These are phyloP conservation scores for Lamproptera curius DNA, from an alignment of 2,888 invertebrate species.

Conservation along the genomic window DNA sequence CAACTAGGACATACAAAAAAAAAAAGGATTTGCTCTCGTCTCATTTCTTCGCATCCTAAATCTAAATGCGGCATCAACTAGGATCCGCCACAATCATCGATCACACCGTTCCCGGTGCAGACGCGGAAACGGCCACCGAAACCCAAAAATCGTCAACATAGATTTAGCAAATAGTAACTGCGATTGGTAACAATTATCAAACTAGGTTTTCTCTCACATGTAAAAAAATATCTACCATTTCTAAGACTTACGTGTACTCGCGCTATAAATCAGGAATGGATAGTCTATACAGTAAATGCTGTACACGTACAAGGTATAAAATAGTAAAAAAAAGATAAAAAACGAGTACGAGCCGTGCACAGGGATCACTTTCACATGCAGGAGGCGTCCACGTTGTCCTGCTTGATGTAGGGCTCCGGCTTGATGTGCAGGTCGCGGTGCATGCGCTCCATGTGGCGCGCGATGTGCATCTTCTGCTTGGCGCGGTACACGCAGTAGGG, in stretches of 20 bases:
- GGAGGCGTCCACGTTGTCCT: conserved; percentile 72
- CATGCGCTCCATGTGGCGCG: conserved; percentile 90
- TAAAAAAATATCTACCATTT: conserved; percentile 27
- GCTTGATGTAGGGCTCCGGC: conserved; percentile 69
- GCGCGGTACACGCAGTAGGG: conserved; percentile 90
- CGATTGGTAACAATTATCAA: conserved; percentile 68
- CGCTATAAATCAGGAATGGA: conserved; percentile 58
- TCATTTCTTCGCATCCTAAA: not conserved
- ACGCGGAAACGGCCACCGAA: conserved; percentile 13
- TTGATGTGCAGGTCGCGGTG: conserved; percentile 82
- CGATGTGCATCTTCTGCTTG: conserved; percentile 91
- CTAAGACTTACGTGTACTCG: conserved; percentile 30
- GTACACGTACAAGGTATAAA: conserved; percentile 54
- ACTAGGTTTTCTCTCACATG: conserved; percentile 46
- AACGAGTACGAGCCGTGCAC: conserved; percentile 51
- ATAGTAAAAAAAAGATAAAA: conserved; percentile 40
- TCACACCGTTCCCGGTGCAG: conserved; percentile 8
- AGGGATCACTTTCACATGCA: conserved; percentile 66
- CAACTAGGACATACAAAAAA: conserved; percentile 54
- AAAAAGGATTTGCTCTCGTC: conserved; percentile 22
- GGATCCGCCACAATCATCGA: not conserved
- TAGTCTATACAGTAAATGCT: conserved; percentile 65
- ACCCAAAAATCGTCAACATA: conserved; percentile 19
- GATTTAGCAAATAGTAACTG: conserved; percentile 57
- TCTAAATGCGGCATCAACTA: not conserved